Evolutionary conservation across 2,888 invertebrate species (phyloP), one percentile per base, ranked within the genome.

Genomic region (Oxytorus armatus): DNA sequence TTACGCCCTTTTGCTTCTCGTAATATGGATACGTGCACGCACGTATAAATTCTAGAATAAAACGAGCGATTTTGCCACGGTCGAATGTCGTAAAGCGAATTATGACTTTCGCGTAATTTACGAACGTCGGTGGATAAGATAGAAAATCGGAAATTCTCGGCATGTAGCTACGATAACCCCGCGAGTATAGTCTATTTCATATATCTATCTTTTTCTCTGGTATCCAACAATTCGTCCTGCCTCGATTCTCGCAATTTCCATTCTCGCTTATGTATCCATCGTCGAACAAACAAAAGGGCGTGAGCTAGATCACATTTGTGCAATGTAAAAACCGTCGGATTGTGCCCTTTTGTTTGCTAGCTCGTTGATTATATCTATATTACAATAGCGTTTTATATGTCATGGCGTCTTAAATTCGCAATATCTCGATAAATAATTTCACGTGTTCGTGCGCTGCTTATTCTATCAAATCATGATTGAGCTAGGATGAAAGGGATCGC

Each of bases 31-130:
- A 14, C 14, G 7, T 10, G 23, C 51, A 47, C 0, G n/a, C 21
- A 25, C 44, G n/a, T 57, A 33, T 36, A 49, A 36, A 10, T 59
- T 61, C 3, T 14, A 39, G 65, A 68, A 51, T 21, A 25, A 68
- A 51, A 51, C 59, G 61, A 66, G 44, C 76, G 66, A 79, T 79
- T 82, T 77, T 39, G 61, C 73, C 75, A 65, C 66, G 65, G 75
- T 61, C 51, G 63, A 73, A 78, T 79, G 81, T 85, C 87, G 84
- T 87, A 86, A 86, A 86, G 81, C 81, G 77, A 82, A 85, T 86
- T 86, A 87, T 83, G 83, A 81, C 77, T 77, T 68, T 42, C 57
- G n/a, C 79, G 79, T 85, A 84, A 87, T 88, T 86, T 85, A 86
- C 80, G 78, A 51, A 29, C 51, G 49, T 44, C 53, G 63, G 51